These are phyloP conservation scores for Oncorhynchus mykiss DNA, from an alignment of 2,113 vertebrate species.

Conservation along the genomic window DNA sequence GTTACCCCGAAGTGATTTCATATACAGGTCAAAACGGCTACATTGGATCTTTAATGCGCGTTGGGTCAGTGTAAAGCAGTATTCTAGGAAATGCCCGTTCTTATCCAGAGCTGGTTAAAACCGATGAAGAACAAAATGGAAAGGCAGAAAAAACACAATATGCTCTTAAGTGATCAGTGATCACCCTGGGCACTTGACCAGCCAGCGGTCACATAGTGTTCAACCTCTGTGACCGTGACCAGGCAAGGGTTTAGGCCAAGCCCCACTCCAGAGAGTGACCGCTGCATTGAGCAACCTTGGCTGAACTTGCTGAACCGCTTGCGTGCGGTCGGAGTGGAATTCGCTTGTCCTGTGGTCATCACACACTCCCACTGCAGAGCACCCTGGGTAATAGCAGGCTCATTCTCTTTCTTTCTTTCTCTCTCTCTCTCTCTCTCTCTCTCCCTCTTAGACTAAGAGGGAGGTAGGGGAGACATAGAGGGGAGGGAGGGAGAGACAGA, in stretches of 20 bases:
- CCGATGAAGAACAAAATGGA: neutral
- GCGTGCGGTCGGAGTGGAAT: neutral
- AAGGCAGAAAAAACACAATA: neutral
- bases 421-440: neutral
- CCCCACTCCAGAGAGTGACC: constrained; percentile 6
- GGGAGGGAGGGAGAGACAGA: neutral
- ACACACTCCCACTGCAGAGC: neutral
- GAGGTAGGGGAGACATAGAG: neutral
- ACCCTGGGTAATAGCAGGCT: neutral
- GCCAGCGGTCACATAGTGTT: neutral
- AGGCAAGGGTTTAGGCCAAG: constrained; percentile 18
- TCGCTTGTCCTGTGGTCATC: neutral
- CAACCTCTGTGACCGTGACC: constrained; percentile 8
- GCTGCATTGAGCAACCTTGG: constrained; percentile 2
- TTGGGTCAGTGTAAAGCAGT: too few species aligned
- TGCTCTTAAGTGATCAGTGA: constrained; percentile 2
- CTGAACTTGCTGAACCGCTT: constrained; percentile 5
- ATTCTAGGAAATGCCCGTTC: neutral
- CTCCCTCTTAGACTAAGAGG: neutral
- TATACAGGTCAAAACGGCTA: too few species aligned
- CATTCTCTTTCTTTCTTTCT: neutral
- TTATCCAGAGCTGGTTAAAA: neutral
- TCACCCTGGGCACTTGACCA: neutral
- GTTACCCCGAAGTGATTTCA: too few species aligned
- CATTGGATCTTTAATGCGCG: too few species aligned